These are phyloP conservation scores for Ophiothrix spiculata DNA, from an alignment of 35 echinoderm and acorn worm species.

Conservation along the genomic window DNA sequence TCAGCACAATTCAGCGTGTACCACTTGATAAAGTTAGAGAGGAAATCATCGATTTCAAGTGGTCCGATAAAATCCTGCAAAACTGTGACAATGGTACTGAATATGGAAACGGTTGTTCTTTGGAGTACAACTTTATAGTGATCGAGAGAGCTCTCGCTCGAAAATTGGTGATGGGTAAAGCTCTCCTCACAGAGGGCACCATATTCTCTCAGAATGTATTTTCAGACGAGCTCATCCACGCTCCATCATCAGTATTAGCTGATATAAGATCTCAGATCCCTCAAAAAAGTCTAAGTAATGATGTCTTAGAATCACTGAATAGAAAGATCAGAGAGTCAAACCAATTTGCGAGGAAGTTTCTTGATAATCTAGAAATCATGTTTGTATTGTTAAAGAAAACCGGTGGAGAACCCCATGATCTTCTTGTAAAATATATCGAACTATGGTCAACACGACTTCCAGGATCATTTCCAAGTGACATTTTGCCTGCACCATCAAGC, in stretches of 20 bases:
- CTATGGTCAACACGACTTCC: neutral
- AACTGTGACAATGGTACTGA: slow-evolving; percentile 13
- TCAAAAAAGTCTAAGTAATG: neutral
- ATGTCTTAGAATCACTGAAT: neutral
- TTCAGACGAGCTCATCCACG: slow-evolving; percentile 2
- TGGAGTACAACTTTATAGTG: slow-evolving; percentile 6
- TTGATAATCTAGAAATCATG: neutral
- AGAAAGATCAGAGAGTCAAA: neutral
- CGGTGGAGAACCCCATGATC: neutral
- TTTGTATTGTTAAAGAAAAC: neutral
- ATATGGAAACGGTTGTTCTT: slow-evolving; percentile 8
- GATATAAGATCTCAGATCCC: neutral
- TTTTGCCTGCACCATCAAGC: neutral
- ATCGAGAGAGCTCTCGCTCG: slow-evolving; percentile 26
- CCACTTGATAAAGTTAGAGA: slow-evolving; percentile 5
- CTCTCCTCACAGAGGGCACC: neutral
- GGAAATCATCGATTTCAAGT: neutral
- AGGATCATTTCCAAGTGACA: neutral
- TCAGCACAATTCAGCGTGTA: neutral
- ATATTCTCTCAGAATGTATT: neutral
- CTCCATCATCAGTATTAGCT: neutral
- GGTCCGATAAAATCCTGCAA: neutral
- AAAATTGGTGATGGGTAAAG: slow-evolving; percentile 14
- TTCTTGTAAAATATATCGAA: neutral
- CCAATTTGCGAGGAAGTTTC: neutral